Percentiles rank a stretch among this genome's conserved stretches.
These are phyloP conservation scores for Trogon surrucura DNA, from an alignment of 2,113 vertebrate species.

Conservation along the genomic window DNA sequence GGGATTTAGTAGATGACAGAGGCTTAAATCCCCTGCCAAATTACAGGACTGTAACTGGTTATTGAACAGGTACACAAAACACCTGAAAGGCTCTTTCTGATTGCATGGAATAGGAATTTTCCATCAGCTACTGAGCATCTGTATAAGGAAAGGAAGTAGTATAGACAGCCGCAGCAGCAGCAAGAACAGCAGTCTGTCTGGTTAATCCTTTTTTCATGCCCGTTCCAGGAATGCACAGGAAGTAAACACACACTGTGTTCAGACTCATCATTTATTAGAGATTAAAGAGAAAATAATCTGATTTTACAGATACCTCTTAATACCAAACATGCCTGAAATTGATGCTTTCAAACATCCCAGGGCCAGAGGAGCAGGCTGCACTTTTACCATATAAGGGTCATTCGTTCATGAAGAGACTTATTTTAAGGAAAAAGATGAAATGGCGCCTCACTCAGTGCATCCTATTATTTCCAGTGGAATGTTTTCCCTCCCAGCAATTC, in stretches of 20 bases:
- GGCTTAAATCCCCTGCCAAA: not conserved
- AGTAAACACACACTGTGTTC: slow-evolving; percentile 38
- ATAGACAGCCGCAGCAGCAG: slow-evolving; percentile 49
- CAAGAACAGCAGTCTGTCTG: not conserved
- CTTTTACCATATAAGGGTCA: not conserved
- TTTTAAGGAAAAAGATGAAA: not conserved
- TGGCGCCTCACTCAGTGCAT: not conserved
- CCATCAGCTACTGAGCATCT: not conserved
- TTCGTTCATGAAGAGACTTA: not conserved
- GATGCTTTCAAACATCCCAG: not conserved
- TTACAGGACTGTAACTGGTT: not conserved
- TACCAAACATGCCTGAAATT: slow-evolving; percentile 6
- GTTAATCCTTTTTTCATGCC: slow-evolving; percentile 13
- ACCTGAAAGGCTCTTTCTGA: not conserved
- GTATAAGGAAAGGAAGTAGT: slow-evolving; percentile 66
- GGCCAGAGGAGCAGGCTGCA: not conserved
- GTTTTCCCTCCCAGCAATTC: not conserved
- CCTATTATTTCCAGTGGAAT: not conserved
- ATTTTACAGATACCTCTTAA: slow-evolving; percentile 19
- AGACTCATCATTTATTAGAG: slow-evolving; percentile 40
- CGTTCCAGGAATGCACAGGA: slow-evolving; percentile 56
- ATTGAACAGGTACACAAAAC: not conserved
- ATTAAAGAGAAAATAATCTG: slow-evolving; percentile 55
- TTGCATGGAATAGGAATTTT: slow-evolving; percentile 14
- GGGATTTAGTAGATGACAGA: not conserved